Evolutionary conservation across 2,113 vertebrate species (phyloP), one percentile per base, ranked within the genome.

Genomic region (Ctenodactylus gundi): DNA sequence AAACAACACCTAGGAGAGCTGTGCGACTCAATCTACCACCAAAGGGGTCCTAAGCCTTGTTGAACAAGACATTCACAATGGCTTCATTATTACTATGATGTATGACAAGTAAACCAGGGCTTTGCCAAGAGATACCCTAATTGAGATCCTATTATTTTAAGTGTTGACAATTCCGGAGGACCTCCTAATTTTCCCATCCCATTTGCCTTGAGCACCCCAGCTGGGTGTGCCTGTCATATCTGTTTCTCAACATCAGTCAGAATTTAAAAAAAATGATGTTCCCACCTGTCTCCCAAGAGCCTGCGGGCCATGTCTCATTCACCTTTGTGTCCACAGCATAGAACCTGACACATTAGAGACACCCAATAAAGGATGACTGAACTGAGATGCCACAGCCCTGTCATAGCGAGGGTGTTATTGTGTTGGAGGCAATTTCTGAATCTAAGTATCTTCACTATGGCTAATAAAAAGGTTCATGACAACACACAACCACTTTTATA

Each of bases 401-500:
- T 87, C 94, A 94, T 34, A 70, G 51, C 55, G 58, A 83, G 64
- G 67, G 57, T 29, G 65, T 77, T 80, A 65, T 0, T 68, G 51
- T 65, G 75, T 90, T 10, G 6, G 0, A 70, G 86, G 76, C 62
- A 31, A 72, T 62, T 88, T 55, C 62, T 57, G 92, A 96, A 91
- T n/a, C 68, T 65, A 72, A 67, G 64, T 68, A 29, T 86, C 83
- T 64, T 72, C 39, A 89, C 34, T 8, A 58, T 20, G 44, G 36
- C 88, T 88, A 85, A 94, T 60, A 78, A 94, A 95, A 85, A 34
- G 58, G 73, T 57, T 95, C 87, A 91, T 80, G 76, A 72, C 72
- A 64, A 87, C 27, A 73, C n/a, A 62, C 6, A 53, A 85, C 65
- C 60, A 82, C 39, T 70, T 92, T 46, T 65, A n/a, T n/a, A 67